phyloP scores from a whole-genome alignment of 2,113 vertebrate genomes.

The Ia io region DNA sequence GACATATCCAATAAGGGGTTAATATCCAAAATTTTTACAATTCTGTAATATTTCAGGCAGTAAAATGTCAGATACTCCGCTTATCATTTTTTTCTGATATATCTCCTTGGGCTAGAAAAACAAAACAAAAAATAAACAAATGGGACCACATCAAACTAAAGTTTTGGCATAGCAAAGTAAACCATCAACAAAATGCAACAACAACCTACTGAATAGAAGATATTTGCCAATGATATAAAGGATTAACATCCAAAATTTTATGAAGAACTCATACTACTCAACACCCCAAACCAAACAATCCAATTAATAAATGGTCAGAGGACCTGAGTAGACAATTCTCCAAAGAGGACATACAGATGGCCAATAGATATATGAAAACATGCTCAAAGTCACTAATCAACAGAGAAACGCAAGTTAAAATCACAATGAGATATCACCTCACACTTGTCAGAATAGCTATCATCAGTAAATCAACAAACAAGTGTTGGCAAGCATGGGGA shows the following conservation, averaged over 20 bases:
- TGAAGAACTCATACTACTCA: not conserved
- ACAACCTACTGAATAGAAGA: not conserved
- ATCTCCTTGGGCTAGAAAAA: no score
- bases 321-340: not conserved
- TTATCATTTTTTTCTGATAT: no score
- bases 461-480: not conserved
- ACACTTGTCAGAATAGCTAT: not conserved
- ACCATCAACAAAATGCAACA: not conserved
- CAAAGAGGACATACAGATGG: not conserved
- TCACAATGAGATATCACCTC: not conserved
- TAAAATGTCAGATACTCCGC: no score
- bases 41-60: no score
- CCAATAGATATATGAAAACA: not conserved
- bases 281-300: not conserved
- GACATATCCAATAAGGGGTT: not conserved
- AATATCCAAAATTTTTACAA: not conserved
- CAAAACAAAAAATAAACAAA: no score
- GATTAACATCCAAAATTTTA: not conserved
- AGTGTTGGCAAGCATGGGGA: not conserved
- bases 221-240: not conserved
- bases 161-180: no score
- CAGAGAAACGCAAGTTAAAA: not conserved
- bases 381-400: not conserved
- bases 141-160: no score
- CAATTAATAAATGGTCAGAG: not conserved